Base-by-base conservation (phyloP, 2,797 vertebrate genomes). In the Hemitrygon akajei region DNA sequence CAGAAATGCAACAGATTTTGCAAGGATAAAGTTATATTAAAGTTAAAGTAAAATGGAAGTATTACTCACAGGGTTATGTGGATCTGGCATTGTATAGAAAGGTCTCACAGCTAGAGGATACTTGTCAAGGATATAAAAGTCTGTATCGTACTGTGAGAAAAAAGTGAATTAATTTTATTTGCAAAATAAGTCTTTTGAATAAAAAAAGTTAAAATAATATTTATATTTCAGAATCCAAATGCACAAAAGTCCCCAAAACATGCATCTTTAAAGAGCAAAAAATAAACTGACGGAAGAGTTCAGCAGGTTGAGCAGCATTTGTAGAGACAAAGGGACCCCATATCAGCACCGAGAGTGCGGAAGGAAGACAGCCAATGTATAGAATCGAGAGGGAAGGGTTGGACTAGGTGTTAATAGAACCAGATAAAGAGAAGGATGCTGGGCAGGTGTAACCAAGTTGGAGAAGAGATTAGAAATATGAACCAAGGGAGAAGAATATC, bases 61-160 rank as follows among this genome's bases (percentile, higher is more conserved):
- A 37, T 77, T 58, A 98, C 98, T 98, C 96, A 99, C 99, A 40
- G 97, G 96, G 95, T 99, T 96, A 95, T 93, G 97, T 94, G 98
- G 98, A 94, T 99, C 99, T 76, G 99, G 99, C 99, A 99, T 99
- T 14, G 99, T 99, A 96, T 99, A 99, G 97, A 99, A 99, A 73
- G 99, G 99, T 95, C 99, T 97, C 94, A 99, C 99, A 95, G 98
- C 98, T 97, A 99, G 97, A 0, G 99, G 99, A 75, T 99, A 99
- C 95, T 99, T 99, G 96, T 99, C 99, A 96, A 99, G 98, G 95
- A 99, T 98, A 89, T 99, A 99, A 96, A 99, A 99, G 96, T 99
- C 99, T 0, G 99, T 99, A 94, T 99, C 99, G 18, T 99, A 99
- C 99, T 99, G 95, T 73, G 94, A 94, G 77, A 94, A 56, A 94